Base-by-base conservation (phyloP, 2,113 vertebrate species). In the Synodontis membranacea region DNA sequence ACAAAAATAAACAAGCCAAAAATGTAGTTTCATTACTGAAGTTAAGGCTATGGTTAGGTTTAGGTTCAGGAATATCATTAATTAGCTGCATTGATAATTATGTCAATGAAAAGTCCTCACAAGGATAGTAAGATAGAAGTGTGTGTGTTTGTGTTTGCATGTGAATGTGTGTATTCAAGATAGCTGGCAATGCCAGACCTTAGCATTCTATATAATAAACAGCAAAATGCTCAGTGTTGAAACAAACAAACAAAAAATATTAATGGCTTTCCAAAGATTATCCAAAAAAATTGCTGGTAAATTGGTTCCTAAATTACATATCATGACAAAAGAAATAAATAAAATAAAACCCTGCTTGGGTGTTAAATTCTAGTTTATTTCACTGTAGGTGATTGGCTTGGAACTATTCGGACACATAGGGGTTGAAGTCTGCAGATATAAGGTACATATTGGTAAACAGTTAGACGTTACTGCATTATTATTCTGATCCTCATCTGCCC, bases 381-480 rank as follows among this genome's bases (percentile, higher is more conserved):
- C 23, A 31, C 34, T 39, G 42, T 76, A 37, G 50, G 25, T 60
- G 52, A n/a, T 64, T 37, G 74, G 42, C 37, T 31, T 58, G 14
- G 15, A 68, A 58, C 75, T 83, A 34, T 58, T 66, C n/a, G 4
- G 25, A 84, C 48, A 34, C 75, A 78, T 21, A 12, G 48, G 78
- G 46, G 50, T 23, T 23, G n/a, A 82, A 75, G 72, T 0, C 92
- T 94, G 94, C 95, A 97, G 96, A 96, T 96, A 95, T 94, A 92
- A 90, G 88, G 88, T 93, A 94, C 92, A 94, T 97, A 96, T 97
- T 97, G 95, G 96, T 97, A 97, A 98, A 98, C 96, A 97, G 93
- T 94, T 94, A 93, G 91, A 75, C 93, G 91, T 92, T 92, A 92
- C 94, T 94, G 95, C 94, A 95, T 97, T 97, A 96, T 96, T 93